phyloP scores from a whole-genome alignment of 2,113 vertebrate species.

The Gopherus evgoodei region DNA sequence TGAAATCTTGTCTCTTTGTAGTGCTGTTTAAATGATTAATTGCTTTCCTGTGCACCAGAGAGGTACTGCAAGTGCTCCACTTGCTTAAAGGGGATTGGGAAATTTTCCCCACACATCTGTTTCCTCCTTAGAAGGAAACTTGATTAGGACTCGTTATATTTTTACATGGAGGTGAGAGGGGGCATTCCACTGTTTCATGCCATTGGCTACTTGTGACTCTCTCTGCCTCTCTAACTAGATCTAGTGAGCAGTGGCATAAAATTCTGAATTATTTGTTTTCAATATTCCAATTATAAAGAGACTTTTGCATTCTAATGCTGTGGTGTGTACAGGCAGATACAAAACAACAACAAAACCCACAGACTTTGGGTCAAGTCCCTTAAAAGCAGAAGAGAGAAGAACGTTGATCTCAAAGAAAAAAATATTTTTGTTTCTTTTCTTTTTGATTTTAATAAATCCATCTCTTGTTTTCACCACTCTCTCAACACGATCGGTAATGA shows the following conservation, averaged over 20 bases:
- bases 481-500: background rate
- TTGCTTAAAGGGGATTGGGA: background rate
- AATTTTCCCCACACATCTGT: background rate
- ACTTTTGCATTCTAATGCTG: background rate
- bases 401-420: background rate
- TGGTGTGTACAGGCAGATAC: background rate
- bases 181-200: background rate
- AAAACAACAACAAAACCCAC: background rate
- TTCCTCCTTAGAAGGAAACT: background rate
- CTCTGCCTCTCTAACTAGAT: background rate
- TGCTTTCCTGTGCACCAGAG: background rate
- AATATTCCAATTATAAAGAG: background rate
- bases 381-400: background rate
- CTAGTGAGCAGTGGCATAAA: background rate
- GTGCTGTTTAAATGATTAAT: background rate
- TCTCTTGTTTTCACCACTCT: background rate
- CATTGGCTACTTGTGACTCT: rapidly evolving
- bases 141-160: background rate
- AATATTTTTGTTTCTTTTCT: background rate
- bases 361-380: background rate
- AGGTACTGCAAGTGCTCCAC: background rate
- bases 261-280: background rate
- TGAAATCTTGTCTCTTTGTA: background rate
- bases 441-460: background rate
- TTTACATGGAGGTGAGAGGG: background rate